A percentile compares a stretch with the other conserved stretches of the same genome.
phyloP scores from a whole-genome alignment of 2,888 invertebrate genomes.

The Rugalucina vietnamica region DNA sequence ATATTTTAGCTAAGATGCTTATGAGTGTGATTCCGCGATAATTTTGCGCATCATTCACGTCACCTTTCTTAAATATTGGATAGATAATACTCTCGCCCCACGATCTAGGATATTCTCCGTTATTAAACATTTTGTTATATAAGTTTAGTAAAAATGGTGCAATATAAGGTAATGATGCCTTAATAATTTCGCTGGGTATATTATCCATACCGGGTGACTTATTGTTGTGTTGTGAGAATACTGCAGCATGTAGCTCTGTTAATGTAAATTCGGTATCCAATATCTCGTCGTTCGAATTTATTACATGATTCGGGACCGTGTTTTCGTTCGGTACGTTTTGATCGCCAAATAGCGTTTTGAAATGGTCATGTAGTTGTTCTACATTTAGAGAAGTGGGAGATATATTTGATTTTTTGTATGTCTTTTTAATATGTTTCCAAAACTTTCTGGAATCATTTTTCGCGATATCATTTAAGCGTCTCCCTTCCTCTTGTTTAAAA shows the following conservation, averaged over 20 bases:
- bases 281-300: neutral
- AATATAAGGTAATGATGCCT: slow-evolving; percentile 12
- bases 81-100: slow-evolving; percentile 42
- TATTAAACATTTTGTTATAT: slow-evolving; percentile 28
- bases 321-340: neutral
- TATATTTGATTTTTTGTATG: neutral
- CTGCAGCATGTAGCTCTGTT: neutral
- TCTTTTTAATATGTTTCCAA: slow-evolving; percentile 9
- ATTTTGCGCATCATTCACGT: neutral
- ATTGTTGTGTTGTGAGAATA: slow-evolving; percentile 17
- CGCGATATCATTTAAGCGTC: neutral
- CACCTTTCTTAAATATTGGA: slow-evolving; percentile 34
- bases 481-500: neutral
- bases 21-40: slow-evolving; percentile 19
- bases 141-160: slow-evolving; percentile 13
- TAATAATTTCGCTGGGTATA: slow-evolving; percentile 15
- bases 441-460: slow-evolving; percentile 8
- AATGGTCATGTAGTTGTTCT: slow-evolving; percentile 9
- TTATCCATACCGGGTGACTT: slow-evolving; percentile 4
- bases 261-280: slow-evolving; percentile 15
- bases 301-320: neutral
- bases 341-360: neutral
- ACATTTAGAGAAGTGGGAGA: neutral
- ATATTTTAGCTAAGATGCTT: slow-evolving; percentile 29
- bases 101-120: slow-evolving; percentile 13